phyloP scores from a whole-genome alignment of 2,113 vertebrate genomes.

The Engraulis encrasicolus region DNA sequence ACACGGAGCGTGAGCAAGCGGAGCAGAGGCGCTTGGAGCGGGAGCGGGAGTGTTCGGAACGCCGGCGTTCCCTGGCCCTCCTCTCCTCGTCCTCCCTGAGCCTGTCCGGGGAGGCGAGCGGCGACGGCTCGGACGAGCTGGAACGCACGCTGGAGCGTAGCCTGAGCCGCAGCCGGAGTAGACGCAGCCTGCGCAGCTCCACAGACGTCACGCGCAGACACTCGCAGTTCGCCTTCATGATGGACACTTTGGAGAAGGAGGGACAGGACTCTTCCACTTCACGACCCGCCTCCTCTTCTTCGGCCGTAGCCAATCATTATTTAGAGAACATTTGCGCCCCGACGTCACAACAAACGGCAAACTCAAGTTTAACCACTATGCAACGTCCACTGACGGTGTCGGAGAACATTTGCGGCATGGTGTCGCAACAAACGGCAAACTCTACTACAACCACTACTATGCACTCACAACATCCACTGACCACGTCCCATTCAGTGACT shows the following conservation, averaged over 20 bases:
- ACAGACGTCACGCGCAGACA: conserved; percentile 58
- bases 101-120: conserved; percentile 56
- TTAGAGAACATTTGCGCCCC: neutral
- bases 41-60: conserved; percentile 69
- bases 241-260: neutral
- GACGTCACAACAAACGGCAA: neutral
- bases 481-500: neutral
- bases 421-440: neutral
- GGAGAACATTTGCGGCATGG: neutral
- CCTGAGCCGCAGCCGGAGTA: conserved; percentile 67
- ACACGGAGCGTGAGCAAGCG: conserved; percentile 74
- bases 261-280: neutral
- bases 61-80: conserved; percentile 74
- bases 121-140: conserved; percentile 64
- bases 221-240: conserved; percentile 43
- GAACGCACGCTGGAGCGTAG: conserved; percentile 77
- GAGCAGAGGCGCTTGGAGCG: conserved; percentile 74
- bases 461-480: neutral
- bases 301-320: neutral
- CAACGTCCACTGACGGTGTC: neutral
- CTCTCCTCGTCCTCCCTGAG: conserved; percentile 46
- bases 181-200: conserved; percentile 69
- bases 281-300: neutral
- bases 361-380: too few relatives aligned
- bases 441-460: neutral